Conservation (phyloP, 2,797 vertebrate species). For the Cottoperca gobio region DNA sequence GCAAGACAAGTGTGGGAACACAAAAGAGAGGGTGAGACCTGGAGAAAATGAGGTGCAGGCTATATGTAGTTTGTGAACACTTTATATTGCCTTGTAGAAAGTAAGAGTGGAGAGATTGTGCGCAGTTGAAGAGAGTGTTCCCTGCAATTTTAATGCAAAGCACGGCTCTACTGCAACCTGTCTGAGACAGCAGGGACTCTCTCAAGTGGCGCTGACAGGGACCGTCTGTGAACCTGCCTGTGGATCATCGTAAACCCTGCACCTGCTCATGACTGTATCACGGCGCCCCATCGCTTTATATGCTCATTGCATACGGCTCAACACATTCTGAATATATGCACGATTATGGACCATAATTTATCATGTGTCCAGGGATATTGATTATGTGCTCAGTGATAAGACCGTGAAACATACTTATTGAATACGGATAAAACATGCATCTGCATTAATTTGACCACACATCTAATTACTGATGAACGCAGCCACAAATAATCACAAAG, state of each 20-base stretch:
- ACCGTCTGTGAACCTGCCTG: slow-evolving; percentile 74
- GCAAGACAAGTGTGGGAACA: slow-evolving; percentile 27
- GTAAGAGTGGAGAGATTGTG: slow-evolving; percentile 40
- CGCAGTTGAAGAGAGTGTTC: slow-evolving; percentile 49
- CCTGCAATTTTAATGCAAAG: slow-evolving; percentile 80
- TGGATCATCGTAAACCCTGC: slow-evolving; percentile 74
- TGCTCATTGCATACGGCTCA: slow-evolving; percentile 67
- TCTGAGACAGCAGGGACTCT: slow-evolving; percentile 75
- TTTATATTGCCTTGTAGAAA: slow-evolving; percentile 50
- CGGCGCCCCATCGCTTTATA: slow-evolving; percentile 50
- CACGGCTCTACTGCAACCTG: slow-evolving; percentile 73
- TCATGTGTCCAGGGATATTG: slow-evolving; percentile 75
- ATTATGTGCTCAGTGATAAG: slow-evolving; percentile 70
- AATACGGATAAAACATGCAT: slow-evolving; percentile 73
- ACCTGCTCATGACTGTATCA: slow-evolving; percentile 69
- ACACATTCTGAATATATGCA: slow-evolving; percentile 70
- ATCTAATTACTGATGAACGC: slow-evolving; percentile 62
- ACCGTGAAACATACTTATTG: slow-evolving; percentile 74
- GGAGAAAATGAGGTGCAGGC: slow-evolving; percentile 20
- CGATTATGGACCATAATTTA: slow-evolving; percentile 73
- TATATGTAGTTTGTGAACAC: slow-evolving; percentile 39
- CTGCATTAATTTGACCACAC: slow-evolving; percentile 60
- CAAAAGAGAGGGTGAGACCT: slow-evolving; percentile 23
- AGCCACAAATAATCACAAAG: slow-evolving; percentile 41
- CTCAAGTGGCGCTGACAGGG: slow-evolving; percentile 73